Percentiles rank a stretch among this genome's conserved stretches.
Conservation (phyloP, 2,113 vertebrate species). For the Zeus faber region DNA sequence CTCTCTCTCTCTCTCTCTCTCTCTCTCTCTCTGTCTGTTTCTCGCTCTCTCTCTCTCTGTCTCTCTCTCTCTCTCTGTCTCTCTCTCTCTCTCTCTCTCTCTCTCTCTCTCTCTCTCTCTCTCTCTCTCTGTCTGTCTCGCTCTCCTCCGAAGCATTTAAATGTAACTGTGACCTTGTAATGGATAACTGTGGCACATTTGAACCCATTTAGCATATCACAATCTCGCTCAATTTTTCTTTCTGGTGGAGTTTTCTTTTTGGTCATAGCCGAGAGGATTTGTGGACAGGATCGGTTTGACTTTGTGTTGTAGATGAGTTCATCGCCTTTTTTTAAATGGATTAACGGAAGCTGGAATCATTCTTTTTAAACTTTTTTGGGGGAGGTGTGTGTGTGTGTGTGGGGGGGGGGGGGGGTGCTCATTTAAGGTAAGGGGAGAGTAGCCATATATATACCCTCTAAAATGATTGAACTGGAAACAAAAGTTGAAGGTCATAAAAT, state of each 20-base stretch:
- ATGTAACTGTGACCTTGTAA: conserved; percentile 85
- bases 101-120: conserved; percentile 33
- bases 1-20: background rate
- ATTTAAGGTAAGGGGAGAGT: no score
- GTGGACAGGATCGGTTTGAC: conserved; percentile 41
- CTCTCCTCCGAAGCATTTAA: conserved; percentile 76
- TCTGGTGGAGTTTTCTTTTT: no score
- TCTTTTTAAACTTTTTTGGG: no score
- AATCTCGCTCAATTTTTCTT: conserved; percentile 66
- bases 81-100: conserved; percentile 33
- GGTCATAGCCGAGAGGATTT: conserved; percentile 39
- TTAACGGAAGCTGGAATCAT: no score
- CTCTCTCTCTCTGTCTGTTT: background rate
- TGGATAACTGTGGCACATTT: conserved; percentile 80
- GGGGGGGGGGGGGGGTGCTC: no score
- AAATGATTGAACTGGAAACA: no score
- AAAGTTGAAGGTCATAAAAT: no score
- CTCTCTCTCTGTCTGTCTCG: conserved; percentile 2
- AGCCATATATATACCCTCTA: no score
- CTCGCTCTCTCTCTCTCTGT: conserved; percentile 37
- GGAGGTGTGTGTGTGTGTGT: no score
- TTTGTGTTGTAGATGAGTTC: conserved; percentile 25
- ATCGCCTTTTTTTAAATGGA: conserved; percentile 21
- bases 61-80: background rate
- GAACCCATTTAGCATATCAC: conserved; percentile 82